Base-by-base conservation (phyloP, 2,888 invertebrate species). In the Hirudinaria manillensis region DNA sequence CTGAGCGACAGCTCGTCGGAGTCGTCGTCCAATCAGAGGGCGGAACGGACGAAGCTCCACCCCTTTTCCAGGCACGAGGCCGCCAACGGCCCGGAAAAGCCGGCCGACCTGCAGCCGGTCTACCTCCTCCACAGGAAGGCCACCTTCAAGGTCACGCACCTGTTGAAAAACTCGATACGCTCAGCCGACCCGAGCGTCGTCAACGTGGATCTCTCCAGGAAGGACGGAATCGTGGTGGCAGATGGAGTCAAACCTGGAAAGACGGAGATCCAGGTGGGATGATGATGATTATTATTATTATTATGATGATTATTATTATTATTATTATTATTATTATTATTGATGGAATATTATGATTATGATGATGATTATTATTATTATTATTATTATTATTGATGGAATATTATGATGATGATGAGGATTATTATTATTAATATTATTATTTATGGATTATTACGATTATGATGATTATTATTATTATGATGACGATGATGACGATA, bases 161-260 rank as follows among this genome's bases (percentile, higher is more conserved):
- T 96, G 78, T 93, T 96, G 76, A 88, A 91, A 79, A 91, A 92
- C 0, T 88, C 93, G 80, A 88, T 96, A 81, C 88, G 94, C n/a
- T 80, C 83, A 75, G 80, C 83, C 24, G 83, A 84, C 74, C 80
- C 84, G 3, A 79, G 83, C 21, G 82, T 87, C 55, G 74, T 45
- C 21, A 74, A 38, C 13, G 29, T 68, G 24, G 51, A 71, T n/a
- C 2, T 38, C 55, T 16, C 3, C 16, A 24, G 24, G 27, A n/a
- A 29, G 29, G 27, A 66, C 29, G 89, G 92, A 79, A 93, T 92
- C 0, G 89, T 91, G 75, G 90, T 93, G 38, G 88, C 97, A 51
- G 93, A 94, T 85, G 96, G 96, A 3, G 89, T 92, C 27, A 91
- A 92, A 71, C 91, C 92, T 80, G 97, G 96, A 21, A 88, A 93